A percentile compares a stretch with the other conserved stretches of the same genome.
Evolutionary conservation across 1,140 invertebrate species (phyloP).

Genomic region (Cheumatopsyche charites): DNA sequence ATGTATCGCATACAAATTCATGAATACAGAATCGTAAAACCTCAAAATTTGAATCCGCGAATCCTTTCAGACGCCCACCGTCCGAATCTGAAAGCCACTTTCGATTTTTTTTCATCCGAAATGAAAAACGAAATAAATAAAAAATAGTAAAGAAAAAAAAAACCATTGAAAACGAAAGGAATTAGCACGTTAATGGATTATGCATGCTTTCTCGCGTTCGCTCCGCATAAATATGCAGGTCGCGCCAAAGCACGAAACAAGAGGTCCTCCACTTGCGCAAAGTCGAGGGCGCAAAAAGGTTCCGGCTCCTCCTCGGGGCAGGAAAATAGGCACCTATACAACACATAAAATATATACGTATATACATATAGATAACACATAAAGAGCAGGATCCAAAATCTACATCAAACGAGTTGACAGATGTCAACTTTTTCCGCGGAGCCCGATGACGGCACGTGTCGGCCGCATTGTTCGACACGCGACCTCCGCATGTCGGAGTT

Average conservation of each 20-base stretch:
- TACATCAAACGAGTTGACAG: constrained; percentile 40
- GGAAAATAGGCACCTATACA: no score
- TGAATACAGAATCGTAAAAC: no score
- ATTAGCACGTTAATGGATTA: not conserved
- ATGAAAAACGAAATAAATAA: not conserved
- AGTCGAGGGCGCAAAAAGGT: not conserved
- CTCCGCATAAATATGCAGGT: constrained; percentile 4
- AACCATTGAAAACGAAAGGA: not conserved
- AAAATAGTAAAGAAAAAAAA: not conserved
- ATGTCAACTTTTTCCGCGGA: constrained; percentile 41
- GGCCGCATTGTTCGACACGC: not conserved
- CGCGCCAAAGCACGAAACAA: no score
- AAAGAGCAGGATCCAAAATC: constrained; percentile 26
- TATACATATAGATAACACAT: no score
- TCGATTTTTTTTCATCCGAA: not conserved
- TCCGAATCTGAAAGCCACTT: no score
- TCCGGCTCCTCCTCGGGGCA: not conserved
- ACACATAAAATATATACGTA: no score
- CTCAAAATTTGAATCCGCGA: no score
- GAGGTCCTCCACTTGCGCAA: not conserved
- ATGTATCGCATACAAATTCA: no score
- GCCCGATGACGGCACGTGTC: not conserved
- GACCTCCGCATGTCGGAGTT: not conserved
- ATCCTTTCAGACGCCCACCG: no score
- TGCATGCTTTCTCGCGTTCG: not conserved